Evolutionary conservation across 2,113 vertebrate species (phyloP), one percentile per base, ranked within the genome.

Genomic region (Mobula hypostoma): DNA sequence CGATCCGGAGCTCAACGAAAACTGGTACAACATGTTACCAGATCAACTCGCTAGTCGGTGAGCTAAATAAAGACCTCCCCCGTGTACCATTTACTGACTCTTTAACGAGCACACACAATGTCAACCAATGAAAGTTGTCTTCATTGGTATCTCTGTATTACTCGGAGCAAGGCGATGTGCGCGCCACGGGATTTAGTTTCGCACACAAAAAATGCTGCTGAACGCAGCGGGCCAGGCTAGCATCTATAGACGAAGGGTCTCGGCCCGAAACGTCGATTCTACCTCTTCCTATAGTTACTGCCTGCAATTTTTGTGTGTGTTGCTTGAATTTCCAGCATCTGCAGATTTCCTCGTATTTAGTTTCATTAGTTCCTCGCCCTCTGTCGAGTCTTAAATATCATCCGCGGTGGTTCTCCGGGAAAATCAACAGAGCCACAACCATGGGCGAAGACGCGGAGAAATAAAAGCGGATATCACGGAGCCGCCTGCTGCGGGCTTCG

Each of bases 21-120:
- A 32, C 85, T 90, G 85, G 85, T 90, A 66, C 85, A 66, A 68
- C 85, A 32, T 66, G 85, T 32, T 58, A 90, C 85, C 85, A 90
- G 61, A 90, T 66, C 85, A 32, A 14, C 61, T 87, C 14, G 56
- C 11, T 11, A 24, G 24, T 15, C 11, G 8, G 9, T 19, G 61
- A 66, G 29, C 61, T 32, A 17, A 79, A 15, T 17, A 61, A n/a
- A 29, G 32, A 29, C 85, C 66, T 61, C 85, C 80, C 80, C 48
- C 0, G 15, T 48, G 80, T 48, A 19, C 68, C 66, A 32, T 7
- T 29, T 12, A 48, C 90, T 72, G 32, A 27, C 68, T 76, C 91
- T 56, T 56, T 90, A 17, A 90, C 61, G 17, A n/a, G 61, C 61
- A 19, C 85, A 32, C 63, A 27, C 17, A 66, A 19, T 17, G 29